Base-by-base conservation (phyloP, 37 sponge, comb jelly and placozoan species). In the Crambe crambe region DNA sequence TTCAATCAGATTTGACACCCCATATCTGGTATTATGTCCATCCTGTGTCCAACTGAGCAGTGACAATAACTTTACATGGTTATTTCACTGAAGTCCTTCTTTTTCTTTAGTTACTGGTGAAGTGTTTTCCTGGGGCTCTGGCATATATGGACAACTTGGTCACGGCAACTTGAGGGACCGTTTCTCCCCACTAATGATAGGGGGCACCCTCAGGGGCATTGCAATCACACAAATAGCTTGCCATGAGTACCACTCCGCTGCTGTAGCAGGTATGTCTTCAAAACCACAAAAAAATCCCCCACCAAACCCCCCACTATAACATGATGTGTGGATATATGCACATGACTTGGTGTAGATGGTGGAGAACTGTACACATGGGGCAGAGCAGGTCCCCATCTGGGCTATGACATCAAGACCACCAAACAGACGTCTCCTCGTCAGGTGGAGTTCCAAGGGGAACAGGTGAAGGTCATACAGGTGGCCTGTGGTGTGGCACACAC, bases 321-420 rank as follows among this genome's bases (percentile, higher is more conserved):
- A 26, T 4, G 61, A 22, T 60, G 61, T 20, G 61, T 60, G 61
- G 5, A 6, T 4, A 9, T 51, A 15, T 51, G 21, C 30, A 37
- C 39, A 15, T 68, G 5, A 12, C 51, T 17, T 5, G 5, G 5
- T 37, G 30, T 79, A 87, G 97, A 92, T 34, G 75, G 42, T 78
- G 97, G 97, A 30, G 93, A 96, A 65, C 73, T 96, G 63, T 96
- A 57, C 76, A 96, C 97, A 3, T 96, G 97, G 97, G 97, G 97
- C 9, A 82, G 73, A 70, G 87, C 88, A 9, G 91, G 91, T 2
- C 73, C 87, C 59, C 73, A 87, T 61, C 70, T 88, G 29, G 89
- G 90, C 1, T 90, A 92, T 63, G 83, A 76, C 31, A 70, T 47
- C n/a, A 76, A 77, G 32, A 58, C 3, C 3, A 90, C 67, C 54